These are phyloP conservation scores for Cacajao melanocephalus DNA, from an alignment of 2,797 vertebrate species.

Conservation along the genomic window DNA sequence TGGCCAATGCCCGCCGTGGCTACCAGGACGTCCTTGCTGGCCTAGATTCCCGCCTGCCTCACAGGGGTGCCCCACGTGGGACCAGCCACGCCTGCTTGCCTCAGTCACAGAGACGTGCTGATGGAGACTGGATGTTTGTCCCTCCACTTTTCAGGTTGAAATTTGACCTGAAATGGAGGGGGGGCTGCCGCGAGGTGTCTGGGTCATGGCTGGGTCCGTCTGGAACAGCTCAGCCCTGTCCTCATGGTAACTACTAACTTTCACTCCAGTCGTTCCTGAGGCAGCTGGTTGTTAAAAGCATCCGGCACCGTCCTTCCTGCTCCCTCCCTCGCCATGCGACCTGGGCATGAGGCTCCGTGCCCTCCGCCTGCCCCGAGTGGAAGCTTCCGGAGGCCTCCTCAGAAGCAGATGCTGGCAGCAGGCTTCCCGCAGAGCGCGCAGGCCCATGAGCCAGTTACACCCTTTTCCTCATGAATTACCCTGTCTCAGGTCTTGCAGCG, in stretches of 20 bases:
- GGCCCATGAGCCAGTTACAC: background rate
- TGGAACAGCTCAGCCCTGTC: background rate
- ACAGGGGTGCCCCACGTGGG: background rate
- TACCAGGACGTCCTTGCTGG: background rate
- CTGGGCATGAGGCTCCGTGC: no score
- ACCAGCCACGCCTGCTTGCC: no score
- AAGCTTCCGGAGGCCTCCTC: background rate
- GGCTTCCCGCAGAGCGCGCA: background rate
- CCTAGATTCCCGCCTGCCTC: background rate
- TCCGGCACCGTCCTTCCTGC: no score
- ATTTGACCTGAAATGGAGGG: background rate
- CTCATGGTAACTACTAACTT: background rate
- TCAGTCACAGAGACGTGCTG: background rate
- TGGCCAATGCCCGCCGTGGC: background rate
- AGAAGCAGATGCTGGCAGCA: background rate
- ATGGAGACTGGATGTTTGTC: background rate
- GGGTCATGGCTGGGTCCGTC: background rate
- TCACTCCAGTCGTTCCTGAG: background rate
- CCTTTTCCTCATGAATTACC: background rate
- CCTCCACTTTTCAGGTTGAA: background rate
- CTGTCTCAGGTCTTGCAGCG: background rate
- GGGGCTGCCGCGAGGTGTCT: background rate
- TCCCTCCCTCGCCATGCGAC: background rate
- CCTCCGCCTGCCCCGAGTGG: no score
- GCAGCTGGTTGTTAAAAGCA: background rate